Evolutionary conservation across 2,797 vertebrate genomes (phyloP).

Genomic region (Phylloscopus collybita): DNA sequence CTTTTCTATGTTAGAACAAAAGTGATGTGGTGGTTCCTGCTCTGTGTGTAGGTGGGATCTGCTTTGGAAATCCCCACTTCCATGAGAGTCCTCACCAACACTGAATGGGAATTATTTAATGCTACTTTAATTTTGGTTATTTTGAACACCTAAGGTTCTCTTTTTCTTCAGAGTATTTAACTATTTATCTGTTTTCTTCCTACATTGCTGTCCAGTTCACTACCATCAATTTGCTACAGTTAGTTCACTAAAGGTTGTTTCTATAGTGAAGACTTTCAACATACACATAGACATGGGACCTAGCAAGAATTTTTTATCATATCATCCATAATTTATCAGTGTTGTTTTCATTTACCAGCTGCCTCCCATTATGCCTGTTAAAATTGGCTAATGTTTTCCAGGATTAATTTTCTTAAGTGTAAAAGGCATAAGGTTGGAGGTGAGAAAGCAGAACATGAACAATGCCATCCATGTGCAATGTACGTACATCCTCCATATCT

Average conservation of each 20-base stretch:
- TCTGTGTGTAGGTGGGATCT: accelerated
- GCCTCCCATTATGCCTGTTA: not conserved
- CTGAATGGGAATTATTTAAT: not conserved
- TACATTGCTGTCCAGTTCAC: not conserved
- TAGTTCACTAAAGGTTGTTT: not conserved
- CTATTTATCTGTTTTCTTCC: not conserved
- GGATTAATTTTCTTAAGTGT: not conserved
- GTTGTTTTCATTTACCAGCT: not conserved
- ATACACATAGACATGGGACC: not conserved
- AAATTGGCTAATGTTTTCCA: not conserved
- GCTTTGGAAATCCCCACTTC: not conserved
- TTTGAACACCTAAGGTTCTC: not conserved
- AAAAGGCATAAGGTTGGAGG: not conserved
- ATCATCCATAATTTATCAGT: not conserved
- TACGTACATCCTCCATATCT: not conserved
- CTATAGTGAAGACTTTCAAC: not conserved
- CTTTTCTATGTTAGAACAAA: not conserved
- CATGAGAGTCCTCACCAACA: not conserved
- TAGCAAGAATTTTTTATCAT: not conserved
- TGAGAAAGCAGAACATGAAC: not conserved
- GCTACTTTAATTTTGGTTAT: not conserved
- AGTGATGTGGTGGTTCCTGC: not conserved
- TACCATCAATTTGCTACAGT: not conserved
- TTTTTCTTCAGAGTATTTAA: not conserved
- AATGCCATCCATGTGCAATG: not conserved